Evolutionary conservation across 1,140 invertebrate genomes (phyloP), one percentile per base, ranked within the genome.

Genomic region (Araneus ventricosus): DNA sequence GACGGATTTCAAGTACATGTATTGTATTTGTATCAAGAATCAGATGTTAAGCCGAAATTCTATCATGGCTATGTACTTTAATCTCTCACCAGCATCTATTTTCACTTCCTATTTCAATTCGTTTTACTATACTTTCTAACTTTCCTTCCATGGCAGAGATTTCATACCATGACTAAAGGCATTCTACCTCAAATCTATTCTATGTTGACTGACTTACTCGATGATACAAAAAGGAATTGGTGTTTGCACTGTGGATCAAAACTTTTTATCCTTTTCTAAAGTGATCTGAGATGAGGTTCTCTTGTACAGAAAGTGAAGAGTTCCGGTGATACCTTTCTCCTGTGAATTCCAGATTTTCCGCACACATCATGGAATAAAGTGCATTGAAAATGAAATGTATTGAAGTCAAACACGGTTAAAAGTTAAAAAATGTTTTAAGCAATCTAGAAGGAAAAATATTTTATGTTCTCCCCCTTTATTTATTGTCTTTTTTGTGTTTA

Each of bases 251-350:
- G 39, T 39, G 34, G 86, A 41, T 88, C 61, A 70, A 88, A 41
- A 27, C 24, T 88, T 57, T 87, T 88, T 88, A 88, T 37, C 59
- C 59, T 39, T 52, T 88, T 67, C 86, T 34, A 88, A 70, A 88
- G 30, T 37, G 61, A 61, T 88, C 61, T 82, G 20, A 70, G 39
- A 41, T 88, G 30, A 88, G 61, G 61, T 41, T 2, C 61, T 70
- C 34, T 88, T 30, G 8, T 41, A 30, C 14, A 67, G 39, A 45
- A 67, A 88, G 59, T n/a, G 86, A 59, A 63, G 37, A 88, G 8
- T 14, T 27, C 67, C n/a, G 27, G 52, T 63, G 30, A 88, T n/a
- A 82, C n/a, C 30, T 75, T 75, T 75, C 30, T 45, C 30, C 39
- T 7, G 7, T 24, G n/a, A 52, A 45, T 84, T 84, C n/a, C 6